Base-by-base conservation (phyloP, 2,113 vertebrate species). In the Helogale parvula region DNA sequence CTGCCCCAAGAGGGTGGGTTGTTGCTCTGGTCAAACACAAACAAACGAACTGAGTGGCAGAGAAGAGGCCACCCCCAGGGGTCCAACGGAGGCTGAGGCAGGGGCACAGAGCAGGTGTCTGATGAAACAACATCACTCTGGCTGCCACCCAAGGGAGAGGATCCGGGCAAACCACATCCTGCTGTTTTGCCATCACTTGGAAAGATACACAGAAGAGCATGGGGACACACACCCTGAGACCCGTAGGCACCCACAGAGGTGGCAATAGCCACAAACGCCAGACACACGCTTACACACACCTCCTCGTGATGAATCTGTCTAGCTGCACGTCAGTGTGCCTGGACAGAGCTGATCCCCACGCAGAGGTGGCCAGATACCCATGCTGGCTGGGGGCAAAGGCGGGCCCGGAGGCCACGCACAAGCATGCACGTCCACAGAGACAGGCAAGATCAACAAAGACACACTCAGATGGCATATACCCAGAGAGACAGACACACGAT, bases 91-190 rank as follows among this genome's bases (percentile, higher is more conserved):
- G 80, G 33, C 94, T 60, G 47, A 25, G 41, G 33, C 14, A 31
- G 77, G 41, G 63, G 52, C 16, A 29, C 63, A 63, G 63, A 71
- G 35, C 52, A 29, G 76, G 57, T n/a, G 74, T 74, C 90, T 90
- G 45, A 65, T 38, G 69, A 94, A 90, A 83, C 72, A 74, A 84
- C 66, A 38, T 90, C 91, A 80, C n/a, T n/a, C 52, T 68, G 76
- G 38, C 74, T 66, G 80, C 76, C 31, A n/a, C 50, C 45, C 38
- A 41, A 21, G 4, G 69, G 88, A 87, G 17, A 92, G 69, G 77
- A 69, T 57, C 57, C 33, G 41, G 68, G 74, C 52, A 69, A 74
- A 54, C 19, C 41, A 35, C 3, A 7, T 35, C 86, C 60, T 90
- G 71, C 77, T 94, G 17, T 29, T 88, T 41, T 31, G 38, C 35